These are phyloP conservation scores for Pogona vitticeps DNA, from an alignment of 2,113 vertebrate species.

Conservation along the genomic window DNA sequence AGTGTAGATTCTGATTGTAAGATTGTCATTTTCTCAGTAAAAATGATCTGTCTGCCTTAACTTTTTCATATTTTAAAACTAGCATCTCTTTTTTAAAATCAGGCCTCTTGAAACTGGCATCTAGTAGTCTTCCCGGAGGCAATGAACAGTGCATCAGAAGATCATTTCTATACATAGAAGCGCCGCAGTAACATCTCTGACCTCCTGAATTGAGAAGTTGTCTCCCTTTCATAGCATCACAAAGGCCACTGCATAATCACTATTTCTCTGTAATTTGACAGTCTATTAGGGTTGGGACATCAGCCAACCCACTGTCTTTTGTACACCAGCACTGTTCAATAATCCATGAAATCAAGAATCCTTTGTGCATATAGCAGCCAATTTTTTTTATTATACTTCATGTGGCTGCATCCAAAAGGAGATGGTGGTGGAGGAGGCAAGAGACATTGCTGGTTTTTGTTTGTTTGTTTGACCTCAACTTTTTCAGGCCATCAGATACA, in stretches of 20 bases:
- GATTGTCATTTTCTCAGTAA: background rate
- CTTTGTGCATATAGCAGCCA: background rate
- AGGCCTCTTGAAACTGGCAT: background rate
- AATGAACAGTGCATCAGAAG: background rate
- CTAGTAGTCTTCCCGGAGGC: background rate
- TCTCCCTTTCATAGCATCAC: background rate
- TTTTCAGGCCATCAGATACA: background rate
- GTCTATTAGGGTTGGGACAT: background rate
- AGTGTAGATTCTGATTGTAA: background rate
- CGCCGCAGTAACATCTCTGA: background rate
- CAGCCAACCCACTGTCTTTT: background rate
- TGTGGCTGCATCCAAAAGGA: background rate
- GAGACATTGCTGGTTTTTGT: background rate
- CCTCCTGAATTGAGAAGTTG: background rate
- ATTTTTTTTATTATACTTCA: background rate
- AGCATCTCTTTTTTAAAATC: background rate
- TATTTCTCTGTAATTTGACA: background rate
- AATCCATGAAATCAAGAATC: background rate
- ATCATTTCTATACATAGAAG: background rate
- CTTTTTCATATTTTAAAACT: rapidly evolving
- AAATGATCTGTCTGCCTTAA: background rate
- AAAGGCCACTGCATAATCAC: background rate
- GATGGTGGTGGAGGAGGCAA: background rate
- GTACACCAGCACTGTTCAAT: background rate
- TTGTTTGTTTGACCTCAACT: no score